Percentiles rank a stretch among this genome's conserved stretches.
phyloP scores from a whole-genome alignment of 2,888 invertebrate species.

The Monoplex corrugatus region DNA sequence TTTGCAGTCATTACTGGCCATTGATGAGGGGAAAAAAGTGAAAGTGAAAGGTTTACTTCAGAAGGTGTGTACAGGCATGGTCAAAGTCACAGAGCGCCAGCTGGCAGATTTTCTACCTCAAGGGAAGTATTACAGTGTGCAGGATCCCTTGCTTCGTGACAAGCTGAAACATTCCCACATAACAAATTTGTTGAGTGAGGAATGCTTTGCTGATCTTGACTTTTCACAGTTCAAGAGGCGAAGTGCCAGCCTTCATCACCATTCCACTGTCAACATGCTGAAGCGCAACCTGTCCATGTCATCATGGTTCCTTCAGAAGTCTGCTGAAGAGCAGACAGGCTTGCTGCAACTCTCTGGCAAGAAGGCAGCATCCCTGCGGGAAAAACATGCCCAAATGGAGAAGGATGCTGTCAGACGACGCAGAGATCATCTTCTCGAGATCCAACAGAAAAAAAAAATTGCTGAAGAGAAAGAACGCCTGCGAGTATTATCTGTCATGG shows the following conservation, averaged over 20 bases:
- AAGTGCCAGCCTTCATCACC: background rate
- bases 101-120: slow-evolving; percentile 42
- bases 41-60: background rate
- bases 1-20: slow-evolving; percentile 11
- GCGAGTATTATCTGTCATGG: no score
- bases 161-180: slow-evolving; percentile 19
- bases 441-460: no score
- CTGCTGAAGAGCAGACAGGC: background rate
- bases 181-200: slow-evolving; percentile 2
- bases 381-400: slow-evolving; percentile 3
- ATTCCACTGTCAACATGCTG: slow-evolving; percentile 28
- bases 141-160: background rate
- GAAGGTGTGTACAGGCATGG: slow-evolving; percentile 26
- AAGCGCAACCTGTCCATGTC: slow-evolving; percentile 29
- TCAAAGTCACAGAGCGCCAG: slow-evolving; percentile 24
- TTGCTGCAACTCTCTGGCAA: background rate
- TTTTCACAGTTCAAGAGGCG: slow-evolving; percentile 26
- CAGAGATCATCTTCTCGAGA: no score
- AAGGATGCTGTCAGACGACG: slow-evolving; percentile 13
- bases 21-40: background rate
- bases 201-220: slow-evolving; percentile 16
- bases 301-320: background rate
- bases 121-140: slow-evolving; percentile 17
- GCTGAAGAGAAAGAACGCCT: no score
- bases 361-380: background rate